phyloP scores from a whole-genome alignment of 2,888 invertebrate genomes.

The Corbicula japonica region DNA sequence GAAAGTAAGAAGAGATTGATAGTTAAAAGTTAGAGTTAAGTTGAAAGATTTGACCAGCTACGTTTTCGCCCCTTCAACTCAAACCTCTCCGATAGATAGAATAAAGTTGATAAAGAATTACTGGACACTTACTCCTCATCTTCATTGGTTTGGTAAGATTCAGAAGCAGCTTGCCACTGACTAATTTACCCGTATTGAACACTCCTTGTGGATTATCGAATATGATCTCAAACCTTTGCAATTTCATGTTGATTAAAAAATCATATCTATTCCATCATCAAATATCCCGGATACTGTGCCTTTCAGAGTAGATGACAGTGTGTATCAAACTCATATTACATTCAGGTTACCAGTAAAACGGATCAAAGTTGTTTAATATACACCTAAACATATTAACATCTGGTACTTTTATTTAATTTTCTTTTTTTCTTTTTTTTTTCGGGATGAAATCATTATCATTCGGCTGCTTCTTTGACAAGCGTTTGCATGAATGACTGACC shows the following conservation, averaged over 20 bases:
- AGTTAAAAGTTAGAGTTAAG: neutral
- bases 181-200: slow-evolving; percentile 68
- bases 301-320: no score
- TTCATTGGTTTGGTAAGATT: slow-evolving; percentile 75
- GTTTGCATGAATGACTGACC: no score
- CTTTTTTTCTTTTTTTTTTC: no score
- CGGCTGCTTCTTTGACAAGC: no score
- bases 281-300: no score
- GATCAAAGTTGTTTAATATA: no score
- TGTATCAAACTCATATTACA: no score
- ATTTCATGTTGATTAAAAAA: slow-evolving; percentile 75
- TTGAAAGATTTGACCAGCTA: neutral
- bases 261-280: no score
- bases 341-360: no score
- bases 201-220: slow-evolving; percentile 77
- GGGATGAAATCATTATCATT: no score
- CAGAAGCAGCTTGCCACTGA: slow-evolving; percentile 72
- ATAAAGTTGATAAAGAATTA: neutral
- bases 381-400: no score
- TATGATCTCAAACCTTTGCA: slow-evolving; percentile 74
- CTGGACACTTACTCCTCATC: slow-evolving; percentile 72
- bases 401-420: no score
- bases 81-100: neutral
- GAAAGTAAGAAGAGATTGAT: neutral
- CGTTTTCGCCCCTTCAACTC: neutral